Base-by-base conservation (phyloP, 2,888 invertebrate species). In the Yponomeuta plumbellus region DNA sequence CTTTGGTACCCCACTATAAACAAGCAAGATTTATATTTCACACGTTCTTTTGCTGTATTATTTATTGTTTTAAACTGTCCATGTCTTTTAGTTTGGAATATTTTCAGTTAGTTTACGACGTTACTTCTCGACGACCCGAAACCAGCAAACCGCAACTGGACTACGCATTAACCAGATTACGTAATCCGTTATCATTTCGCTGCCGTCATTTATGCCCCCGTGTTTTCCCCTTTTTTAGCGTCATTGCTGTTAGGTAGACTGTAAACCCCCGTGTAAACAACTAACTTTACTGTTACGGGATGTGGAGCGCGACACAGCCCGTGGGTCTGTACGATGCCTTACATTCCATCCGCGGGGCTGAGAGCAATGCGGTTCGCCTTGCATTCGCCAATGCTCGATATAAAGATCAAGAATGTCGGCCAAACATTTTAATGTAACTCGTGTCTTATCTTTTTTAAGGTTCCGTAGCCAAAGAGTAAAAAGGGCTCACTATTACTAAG, bases 341-440 rank as follows among this genome's bases (percentile, higher is more conserved):
- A 66, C 40, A 59, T 44, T 66, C 40, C 59, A 40, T 4, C 20
- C 21, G 26, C 52, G 59, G 44, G 52, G 22, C 61, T 34, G 34
- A 62, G 52, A 44, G 63, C 64, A 64, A 67, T 81, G 81, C 74
- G 79, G 81, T 81, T 81, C 72, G 79, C 82, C 79, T 81, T 82
- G 83, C 73, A 78, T 80, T 74, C 70, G 17, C 39, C 21, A 22
- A n/a, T 26, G 34, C n/a, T 23, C 39, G 44, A 52, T 52, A 52
- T 52, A 52, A 62, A 39, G 62, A 34, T n/a, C 39, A 26, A 39
- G 62, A 62, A 62, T 62, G 62, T 39, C 39, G 62, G 13, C n/a
- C 62, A n/a, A 62, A 26, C 62, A 23, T 23, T 39, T 34, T 39
- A 26, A 13, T 17, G 34, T 23, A 34, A 13, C n/a, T n/a, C 22